phyloP scores from a whole-genome alignment of 1,140 invertebrate species.

The Heliconius congener region DNA sequence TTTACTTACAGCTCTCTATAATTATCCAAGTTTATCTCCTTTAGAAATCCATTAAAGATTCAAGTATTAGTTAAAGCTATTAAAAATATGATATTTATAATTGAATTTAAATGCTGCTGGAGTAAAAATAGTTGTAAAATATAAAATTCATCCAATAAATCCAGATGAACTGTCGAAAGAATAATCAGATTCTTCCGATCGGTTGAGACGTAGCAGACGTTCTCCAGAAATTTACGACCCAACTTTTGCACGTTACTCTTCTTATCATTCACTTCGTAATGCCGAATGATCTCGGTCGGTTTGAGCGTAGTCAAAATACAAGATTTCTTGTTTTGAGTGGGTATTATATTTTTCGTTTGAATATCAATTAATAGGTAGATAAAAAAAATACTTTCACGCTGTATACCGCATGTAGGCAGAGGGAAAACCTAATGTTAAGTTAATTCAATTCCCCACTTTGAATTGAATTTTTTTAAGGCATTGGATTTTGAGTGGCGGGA shows the following conservation, averaged over 20 bases:
- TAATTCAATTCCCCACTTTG: too few relatives aligned
- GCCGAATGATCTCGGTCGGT: conserved; percentile 54
- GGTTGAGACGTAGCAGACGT: conserved; percentile 65
- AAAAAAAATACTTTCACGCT: conserved; percentile 13
- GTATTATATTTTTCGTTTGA: neutral
- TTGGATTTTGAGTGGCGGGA: too few relatives aligned
- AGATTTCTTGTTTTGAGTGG: neutral
- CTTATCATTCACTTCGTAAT: conserved; percentile 64
- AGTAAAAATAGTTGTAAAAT: conserved; percentile 27
- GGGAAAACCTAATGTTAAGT: too few relatives aligned
- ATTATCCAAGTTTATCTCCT: conserved; percentile 57
- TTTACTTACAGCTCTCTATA: conserved; percentile 47
- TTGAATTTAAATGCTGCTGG: neutral
- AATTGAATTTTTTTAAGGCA: too few relatives aligned
- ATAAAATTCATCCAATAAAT: conserved; percentile 38
- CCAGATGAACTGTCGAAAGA: conserved; percentile 64
- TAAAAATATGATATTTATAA: conserved; percentile 28
- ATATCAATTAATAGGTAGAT: conserved; percentile 32
- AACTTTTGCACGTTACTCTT: conserved; percentile 73
- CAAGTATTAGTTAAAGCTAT: conserved; percentile 27
- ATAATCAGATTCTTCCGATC: conserved; percentile 71
- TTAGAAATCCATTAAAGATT: conserved; percentile 52
- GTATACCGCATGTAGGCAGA: too few relatives aligned
- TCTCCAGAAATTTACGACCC: conserved; percentile 66
- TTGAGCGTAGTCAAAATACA: conserved; percentile 34